These are phyloP conservation scores for Varanus salvator DNA, from an alignment of 2,113 vertebrate species.

Conservation along the genomic window DNA sequence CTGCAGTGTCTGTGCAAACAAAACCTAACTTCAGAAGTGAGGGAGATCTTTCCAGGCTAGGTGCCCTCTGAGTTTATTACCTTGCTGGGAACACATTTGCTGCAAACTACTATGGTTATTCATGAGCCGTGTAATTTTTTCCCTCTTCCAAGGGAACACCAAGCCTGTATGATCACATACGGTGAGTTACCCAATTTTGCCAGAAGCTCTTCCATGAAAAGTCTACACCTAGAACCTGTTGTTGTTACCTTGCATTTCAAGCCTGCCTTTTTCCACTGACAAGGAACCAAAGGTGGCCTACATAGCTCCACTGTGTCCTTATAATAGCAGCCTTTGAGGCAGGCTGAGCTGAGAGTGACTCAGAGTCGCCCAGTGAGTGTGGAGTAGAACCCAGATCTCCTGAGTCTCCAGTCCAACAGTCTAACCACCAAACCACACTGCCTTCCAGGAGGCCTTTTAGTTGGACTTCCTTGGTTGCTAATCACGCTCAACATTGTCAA, in stretches of 20 bases:
- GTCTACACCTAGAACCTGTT: not conserved
- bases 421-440: too few species aligned
- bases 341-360: too few species aligned
- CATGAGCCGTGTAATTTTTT: accelerated
- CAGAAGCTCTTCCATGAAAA: not conserved
- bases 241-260: too few species aligned
- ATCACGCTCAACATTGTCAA: not conserved
- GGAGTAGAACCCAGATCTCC: too few species aligned
- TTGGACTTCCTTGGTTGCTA: slow-evolving; percentile 5
- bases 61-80: not conserved
- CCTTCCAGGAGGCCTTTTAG: not conserved
- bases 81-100: not conserved
- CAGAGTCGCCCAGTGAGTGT: too few species aligned
- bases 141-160: accelerated
- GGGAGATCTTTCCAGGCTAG: slow-evolving; percentile 17
- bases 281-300: too few species aligned
- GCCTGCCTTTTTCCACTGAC: too few species aligned
- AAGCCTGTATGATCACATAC: not conserved
- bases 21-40: slow-evolving; percentile 14
- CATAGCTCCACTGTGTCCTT: too few species aligned
- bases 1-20: slow-evolving; percentile 56
- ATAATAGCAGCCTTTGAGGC: too few species aligned
- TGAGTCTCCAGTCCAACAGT: too few species aligned
- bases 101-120: accelerated
- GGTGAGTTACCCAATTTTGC: not conserved